Percentiles rank a stretch among this genome's conserved stretches.
Conservation (phyloP, 2,797 vertebrate species). For the Ambastaia sidthimunki region DNA sequence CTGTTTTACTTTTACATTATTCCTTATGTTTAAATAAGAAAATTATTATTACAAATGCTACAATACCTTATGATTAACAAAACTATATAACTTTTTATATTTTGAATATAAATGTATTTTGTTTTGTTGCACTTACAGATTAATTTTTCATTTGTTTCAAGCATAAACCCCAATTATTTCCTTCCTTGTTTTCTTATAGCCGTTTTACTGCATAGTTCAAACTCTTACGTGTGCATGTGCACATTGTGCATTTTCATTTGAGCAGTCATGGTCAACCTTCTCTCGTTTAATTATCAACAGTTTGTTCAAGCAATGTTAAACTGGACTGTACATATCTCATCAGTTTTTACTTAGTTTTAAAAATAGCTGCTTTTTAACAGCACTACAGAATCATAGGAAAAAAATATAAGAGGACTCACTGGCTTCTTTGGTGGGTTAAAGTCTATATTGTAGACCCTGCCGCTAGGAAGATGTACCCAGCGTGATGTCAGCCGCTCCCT, state of each 20-base stretch:
- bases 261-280: not conserved
- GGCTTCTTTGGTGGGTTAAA: slow-evolving; percentile 93
- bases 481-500: slow-evolving; percentile 91
- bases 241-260: not conserved
- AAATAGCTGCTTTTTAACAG: not conserved
- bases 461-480: slow-evolving; percentile 92
- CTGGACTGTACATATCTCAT: not conserved
- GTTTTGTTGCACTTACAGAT: not conserved
- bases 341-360: not conserved
- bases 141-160: not conserved
- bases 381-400: not conserved
- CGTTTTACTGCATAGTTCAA: not conserved
- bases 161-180: not conserved
- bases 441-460: slow-evolving; percentile 93
- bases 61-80: too few species aligned
- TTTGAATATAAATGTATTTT: too few species aligned
- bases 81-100: too few species aligned
- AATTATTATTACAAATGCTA: too few species aligned
- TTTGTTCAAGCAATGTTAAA: not conserved
- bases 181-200: not conserved
- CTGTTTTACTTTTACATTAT: not conserved
- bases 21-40: not conserved
- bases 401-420: slow-evolving; percentile 73
- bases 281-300: slow-evolving; percentile 9
- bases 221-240: not conserved